phyloP scores from a whole-genome alignment of 2,797 vertebrate species.

The Lagodon rhomboides region DNA sequence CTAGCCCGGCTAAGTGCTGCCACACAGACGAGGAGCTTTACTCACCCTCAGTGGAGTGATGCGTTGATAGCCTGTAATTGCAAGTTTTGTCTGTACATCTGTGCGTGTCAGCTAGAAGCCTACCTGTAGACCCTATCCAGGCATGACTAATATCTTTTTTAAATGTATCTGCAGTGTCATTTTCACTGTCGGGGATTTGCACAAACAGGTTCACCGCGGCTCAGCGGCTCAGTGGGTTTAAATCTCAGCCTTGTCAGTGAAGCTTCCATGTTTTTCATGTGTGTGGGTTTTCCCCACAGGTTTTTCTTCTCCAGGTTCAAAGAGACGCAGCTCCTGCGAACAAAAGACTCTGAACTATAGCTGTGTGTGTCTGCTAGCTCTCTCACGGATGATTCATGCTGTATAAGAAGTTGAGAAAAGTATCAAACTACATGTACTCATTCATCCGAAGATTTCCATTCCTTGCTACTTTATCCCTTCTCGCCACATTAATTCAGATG shows the following conservation, averaged over 20 bases:
- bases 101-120: constrained; percentile 65
- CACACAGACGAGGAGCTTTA: constrained; percentile 71
- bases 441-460: neutral
- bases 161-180: constrained; percentile 29
- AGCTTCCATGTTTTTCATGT: neutral
- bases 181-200: constrained; percentile 27
- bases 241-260: constrained; percentile 19
- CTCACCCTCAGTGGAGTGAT: constrained; percentile 62
- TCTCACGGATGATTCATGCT: neutral
- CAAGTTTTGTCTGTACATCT: constrained; percentile 53
- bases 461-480: neutral
- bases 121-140: constrained; percentile 56
- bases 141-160: constrained; percentile 58
- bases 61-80: constrained; percentile 51
- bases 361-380: neutral
- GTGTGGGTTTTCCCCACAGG: constrained; percentile 1
- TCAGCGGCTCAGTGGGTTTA: constrained; percentile 15
- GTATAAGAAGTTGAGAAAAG: neutral
- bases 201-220: constrained; percentile 22
- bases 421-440: neutral
- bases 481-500: no score
- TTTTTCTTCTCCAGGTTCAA: constrained; percentile 17
- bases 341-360: neutral
- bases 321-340: neutral
- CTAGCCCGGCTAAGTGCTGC: constrained; percentile 40